These are phyloP conservation scores for Teleogryllus occipitalis DNA, from an alignment of 1,140 invertebrate species.

Conservation along the genomic window DNA sequence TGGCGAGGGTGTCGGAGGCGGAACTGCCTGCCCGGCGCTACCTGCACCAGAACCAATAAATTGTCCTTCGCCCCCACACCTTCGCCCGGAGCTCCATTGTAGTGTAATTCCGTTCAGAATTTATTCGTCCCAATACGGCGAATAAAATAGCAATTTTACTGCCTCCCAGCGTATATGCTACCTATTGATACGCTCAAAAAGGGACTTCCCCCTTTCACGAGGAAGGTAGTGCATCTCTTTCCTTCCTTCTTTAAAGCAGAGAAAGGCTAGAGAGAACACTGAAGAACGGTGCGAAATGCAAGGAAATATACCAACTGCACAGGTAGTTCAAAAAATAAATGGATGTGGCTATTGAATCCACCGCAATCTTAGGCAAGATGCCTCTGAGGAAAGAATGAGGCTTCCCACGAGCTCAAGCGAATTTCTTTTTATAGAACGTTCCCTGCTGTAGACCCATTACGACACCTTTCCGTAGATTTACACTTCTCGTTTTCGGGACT, in stretches of 20 bases:
- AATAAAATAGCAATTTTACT: conserved; percentile 6
- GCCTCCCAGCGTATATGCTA: neutral
- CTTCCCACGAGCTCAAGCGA: too few species aligned
- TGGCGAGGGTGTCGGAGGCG: neutral
- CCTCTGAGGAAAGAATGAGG: too few species aligned
- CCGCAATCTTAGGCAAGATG: too few species aligned
- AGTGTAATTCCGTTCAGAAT: conserved; percentile 4
- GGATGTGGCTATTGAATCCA: too few species aligned
- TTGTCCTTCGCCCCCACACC: neutral
- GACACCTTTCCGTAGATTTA: too few species aligned
- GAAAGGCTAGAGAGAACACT: too few species aligned
- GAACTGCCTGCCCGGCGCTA: neutral
- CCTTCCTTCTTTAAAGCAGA: neutral
- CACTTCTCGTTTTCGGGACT: too few species aligned
- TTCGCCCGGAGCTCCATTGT: neutral
- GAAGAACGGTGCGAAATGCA: too few species aligned
- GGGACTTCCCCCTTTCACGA: neutral
- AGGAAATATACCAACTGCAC: too few species aligned
- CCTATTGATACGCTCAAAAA: neutral
- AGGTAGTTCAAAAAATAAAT: too few species aligned
- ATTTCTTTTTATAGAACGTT: too few species aligned
- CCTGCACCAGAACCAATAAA: conserved; percentile 3
- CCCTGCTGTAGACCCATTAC: too few species aligned
- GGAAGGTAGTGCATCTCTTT: neutral
- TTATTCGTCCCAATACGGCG: conserved; percentile 3